Base-by-base conservation (phyloP, 2,888 invertebrate species). In the Dexiosoma caninum region DNA sequence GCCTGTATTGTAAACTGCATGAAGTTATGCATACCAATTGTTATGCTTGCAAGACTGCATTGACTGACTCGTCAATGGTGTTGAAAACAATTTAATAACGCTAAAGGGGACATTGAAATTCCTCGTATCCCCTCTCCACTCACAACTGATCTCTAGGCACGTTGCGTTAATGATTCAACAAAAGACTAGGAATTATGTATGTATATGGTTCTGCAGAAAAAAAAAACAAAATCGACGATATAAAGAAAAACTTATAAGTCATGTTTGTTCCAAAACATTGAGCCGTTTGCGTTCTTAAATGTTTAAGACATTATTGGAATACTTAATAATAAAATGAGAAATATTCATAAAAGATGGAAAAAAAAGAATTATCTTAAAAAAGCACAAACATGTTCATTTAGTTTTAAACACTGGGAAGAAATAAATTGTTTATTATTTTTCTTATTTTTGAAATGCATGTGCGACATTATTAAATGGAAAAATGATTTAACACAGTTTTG, bases 1-100 rank as follows among this genome's bases (percentile, higher is more conserved):
- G 77, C 32, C 57, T 57, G 70, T 57, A 59, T 76, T 77, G 67
- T 72, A 72, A 77, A 67, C 67, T 64, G 23, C 64, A 81, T 74
- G 57, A 81, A 81, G 77, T 77, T 72, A 77, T 81, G 77, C 81
- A 74, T 81, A 72, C 72, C 81, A 81, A 74, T 81, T 77, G 72
- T 74, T 72, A 64, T 78, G 35, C 21, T 62, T 46, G 70, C 51
- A 32, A 60, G 40, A 27, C 42, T 69, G 27, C 40, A 37, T 51
- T 57, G 70, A 71, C 70, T 69, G 42, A 53, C 69, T 66, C 49
- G 51, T 66, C 75, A 66, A 76, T 81, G 77, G 81, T 81, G 81
- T 81, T 72, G 77, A 81, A 81, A 81, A 81, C 81, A 77, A 72
- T 81, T 81, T 77, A 72, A 77, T 69, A 77, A 71, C n/a, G 40